These are phyloP conservation scores for Elephantulus edwardii DNA, from an alignment of 2,113 vertebrate genomes.

Conservation along the genomic window DNA sequence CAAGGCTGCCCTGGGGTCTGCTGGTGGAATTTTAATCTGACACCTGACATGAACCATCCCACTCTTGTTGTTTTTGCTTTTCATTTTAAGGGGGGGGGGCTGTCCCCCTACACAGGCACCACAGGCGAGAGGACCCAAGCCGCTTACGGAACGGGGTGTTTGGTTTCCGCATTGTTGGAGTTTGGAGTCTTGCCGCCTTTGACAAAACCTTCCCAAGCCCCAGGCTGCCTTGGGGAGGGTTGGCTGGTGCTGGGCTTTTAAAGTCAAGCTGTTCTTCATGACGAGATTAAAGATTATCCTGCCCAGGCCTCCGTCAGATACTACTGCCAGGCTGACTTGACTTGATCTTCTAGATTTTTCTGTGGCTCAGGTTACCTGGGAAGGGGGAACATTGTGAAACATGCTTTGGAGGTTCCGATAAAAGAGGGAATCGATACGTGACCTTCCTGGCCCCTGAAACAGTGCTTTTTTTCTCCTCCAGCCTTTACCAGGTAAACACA, in stretches of 20 bases:
- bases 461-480: background rate
- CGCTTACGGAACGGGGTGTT: background rate
- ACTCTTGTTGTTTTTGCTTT: rapidly evolving
- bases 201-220: background rate
- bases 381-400: rapidly evolving
- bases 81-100: background rate
- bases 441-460: background rate
- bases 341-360: background rate
- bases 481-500: background rate
- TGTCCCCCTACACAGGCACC: background rate
- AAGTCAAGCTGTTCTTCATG: conserved; percentile 11
- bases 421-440: background rate
- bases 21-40: background rate
- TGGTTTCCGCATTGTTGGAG: background rate
- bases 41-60: rapidly evolving
- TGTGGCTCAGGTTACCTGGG: background rate
- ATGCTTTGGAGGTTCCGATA: background rate
- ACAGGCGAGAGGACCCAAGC: background rate
- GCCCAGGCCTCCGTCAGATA: background rate
- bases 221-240: background rate
- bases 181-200: background rate
- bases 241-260: background rate
- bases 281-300: background rate
- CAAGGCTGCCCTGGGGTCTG: background rate
- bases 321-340: background rate